phyloP scores from a whole-genome alignment of 2,888 invertebrate species.

The Merodon equestris region DNA sequence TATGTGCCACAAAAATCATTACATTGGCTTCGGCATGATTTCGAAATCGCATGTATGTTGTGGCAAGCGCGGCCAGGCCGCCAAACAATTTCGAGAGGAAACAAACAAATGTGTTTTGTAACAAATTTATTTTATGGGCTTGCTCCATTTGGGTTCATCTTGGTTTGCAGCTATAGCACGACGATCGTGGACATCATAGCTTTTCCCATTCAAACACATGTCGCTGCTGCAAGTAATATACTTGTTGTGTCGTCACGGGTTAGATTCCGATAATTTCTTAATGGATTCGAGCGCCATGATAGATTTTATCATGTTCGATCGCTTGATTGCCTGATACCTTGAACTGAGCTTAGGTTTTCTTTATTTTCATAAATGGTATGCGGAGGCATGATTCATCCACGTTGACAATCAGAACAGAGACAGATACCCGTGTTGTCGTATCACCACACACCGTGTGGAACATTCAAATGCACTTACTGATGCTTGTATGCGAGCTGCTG shows the following conservation, averaged over 20 bases:
- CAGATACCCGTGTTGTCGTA: background rate
- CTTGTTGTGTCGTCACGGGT: slow-evolving; percentile 35
- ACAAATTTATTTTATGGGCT: slow-evolving; percentile 52
- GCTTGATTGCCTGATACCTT: slow-evolving; percentile 34
- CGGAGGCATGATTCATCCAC: slow-evolving; percentile 52
- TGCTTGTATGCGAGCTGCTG: too few species aligned
- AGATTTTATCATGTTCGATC: slow-evolving; percentile 18
- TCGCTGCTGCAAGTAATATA: background rate
- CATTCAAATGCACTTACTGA: slow-evolving; percentile 13
- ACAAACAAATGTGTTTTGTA: slow-evolving; percentile 43
- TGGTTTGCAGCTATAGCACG: too few species aligned
- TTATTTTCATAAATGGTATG: slow-evolving; percentile 49
- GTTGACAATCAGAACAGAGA: slow-evolving; percentile 32
- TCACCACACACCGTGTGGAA: background rate
- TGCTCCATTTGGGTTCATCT: slow-evolving; percentile 46
- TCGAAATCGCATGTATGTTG: slow-evolving; percentile 45
- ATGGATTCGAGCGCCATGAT: background rate
- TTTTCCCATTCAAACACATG: slow-evolving; percentile 22
- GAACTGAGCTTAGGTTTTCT: slow-evolving; percentile 16
- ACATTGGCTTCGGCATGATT: slow-evolving; percentile 59
- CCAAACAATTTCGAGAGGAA: slow-evolving; percentile 30
- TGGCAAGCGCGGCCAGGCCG: slow-evolving; percentile 26
- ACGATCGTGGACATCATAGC: slow-evolving; percentile 34
- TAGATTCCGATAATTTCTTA: too few species aligned
- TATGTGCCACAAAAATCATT: slow-evolving; percentile 55